A percentile compares a stretch with the other conserved stretches of the same genome.
Evolutionary conservation across 2,113 vertebrate species (phyloP).

Genomic region (Laticauda colubrina): DNA sequence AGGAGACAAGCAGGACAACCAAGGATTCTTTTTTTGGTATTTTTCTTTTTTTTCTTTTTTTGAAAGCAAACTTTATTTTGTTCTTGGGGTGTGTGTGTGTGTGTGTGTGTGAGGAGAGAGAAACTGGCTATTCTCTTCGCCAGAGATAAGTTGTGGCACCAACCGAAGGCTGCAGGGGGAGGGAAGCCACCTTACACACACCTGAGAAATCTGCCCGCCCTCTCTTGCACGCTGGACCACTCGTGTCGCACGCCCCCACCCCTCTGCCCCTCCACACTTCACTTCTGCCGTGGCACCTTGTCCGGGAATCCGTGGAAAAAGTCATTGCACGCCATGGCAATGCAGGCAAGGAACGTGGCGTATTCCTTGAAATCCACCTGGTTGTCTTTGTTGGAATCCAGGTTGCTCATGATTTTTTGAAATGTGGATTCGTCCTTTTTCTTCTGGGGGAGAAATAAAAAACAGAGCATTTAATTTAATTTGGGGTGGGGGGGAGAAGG

Average conservation of each 20-base stretch:
- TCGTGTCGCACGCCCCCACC: not conserved
- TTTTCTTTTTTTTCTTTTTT: not conserved
- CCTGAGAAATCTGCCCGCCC: not conserved
- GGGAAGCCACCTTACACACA: not conserved
- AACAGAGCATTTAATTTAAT: not conserved
- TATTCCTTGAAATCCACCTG: slow-evolving; percentile 77
- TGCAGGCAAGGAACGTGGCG: slow-evolving; percentile 66
- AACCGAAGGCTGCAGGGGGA: no score
- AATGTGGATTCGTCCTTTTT: slow-evolving; percentile 56
- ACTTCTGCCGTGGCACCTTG: slow-evolving; percentile 65
- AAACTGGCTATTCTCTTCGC: not conserved
- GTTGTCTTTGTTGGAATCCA: slow-evolving; percentile 69
- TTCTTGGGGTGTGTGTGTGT: not conserved
- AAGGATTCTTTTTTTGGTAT: not conserved
- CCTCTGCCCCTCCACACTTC: not conserved
- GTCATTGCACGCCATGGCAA: slow-evolving; percentile 72
- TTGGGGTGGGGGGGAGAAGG: not conserved
- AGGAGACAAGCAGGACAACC: not conserved
- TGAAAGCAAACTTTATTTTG: slow-evolving; percentile 26
- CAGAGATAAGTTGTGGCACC: no score
- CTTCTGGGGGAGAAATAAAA: slow-evolving; percentile 41
- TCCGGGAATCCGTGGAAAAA: slow-evolving; percentile 66
- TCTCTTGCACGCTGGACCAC: not conserved
- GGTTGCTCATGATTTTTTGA: slow-evolving; percentile 66
- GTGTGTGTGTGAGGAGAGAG: not conserved